phyloP scores from a whole-genome alignment of 2,797 vertebrate species.

The Dendrocincla fuliginosa region DNA sequence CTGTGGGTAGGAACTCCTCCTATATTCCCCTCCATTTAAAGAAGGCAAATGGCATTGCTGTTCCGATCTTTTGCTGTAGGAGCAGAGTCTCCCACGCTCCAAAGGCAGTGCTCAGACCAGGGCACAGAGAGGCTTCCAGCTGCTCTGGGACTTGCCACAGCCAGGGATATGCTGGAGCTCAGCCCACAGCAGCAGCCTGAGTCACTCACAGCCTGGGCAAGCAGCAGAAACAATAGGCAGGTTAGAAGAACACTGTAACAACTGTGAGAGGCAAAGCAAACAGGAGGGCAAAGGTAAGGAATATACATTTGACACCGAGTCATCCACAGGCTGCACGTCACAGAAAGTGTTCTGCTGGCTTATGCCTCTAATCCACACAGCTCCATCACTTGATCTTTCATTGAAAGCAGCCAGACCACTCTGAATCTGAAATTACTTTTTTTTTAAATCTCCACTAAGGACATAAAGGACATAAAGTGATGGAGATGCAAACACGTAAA shows the following conservation, averaged over 20 bases:
- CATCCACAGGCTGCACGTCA: neutral
- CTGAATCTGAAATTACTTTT: neutral
- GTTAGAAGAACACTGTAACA: neutral
- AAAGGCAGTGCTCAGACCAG: neutral
- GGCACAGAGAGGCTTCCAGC: neutral
- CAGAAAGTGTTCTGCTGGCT: neutral
- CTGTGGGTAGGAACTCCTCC: neutral
- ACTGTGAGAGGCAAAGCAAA: neutral
- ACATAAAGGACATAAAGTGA: neutral
- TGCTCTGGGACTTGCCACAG: neutral
- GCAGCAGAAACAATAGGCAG: neutral
- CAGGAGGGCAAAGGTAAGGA: neutral
- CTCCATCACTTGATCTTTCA: neutral
- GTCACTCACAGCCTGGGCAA: neutral
- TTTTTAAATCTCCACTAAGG: neutral
- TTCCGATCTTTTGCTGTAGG: neutral
- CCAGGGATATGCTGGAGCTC: neutral
- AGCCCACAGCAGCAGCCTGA: neutral
- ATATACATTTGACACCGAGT: neutral
- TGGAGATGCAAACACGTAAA: neutral
- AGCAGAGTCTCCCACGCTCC: neutral
- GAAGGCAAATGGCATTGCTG: neutral
- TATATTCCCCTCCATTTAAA: neutral
- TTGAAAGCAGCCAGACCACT: neutral
- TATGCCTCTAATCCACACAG: neutral